Evolutionary conservation across 2,113 vertebrate species (phyloP).

Genomic region (Otocyon megalotis): DNA sequence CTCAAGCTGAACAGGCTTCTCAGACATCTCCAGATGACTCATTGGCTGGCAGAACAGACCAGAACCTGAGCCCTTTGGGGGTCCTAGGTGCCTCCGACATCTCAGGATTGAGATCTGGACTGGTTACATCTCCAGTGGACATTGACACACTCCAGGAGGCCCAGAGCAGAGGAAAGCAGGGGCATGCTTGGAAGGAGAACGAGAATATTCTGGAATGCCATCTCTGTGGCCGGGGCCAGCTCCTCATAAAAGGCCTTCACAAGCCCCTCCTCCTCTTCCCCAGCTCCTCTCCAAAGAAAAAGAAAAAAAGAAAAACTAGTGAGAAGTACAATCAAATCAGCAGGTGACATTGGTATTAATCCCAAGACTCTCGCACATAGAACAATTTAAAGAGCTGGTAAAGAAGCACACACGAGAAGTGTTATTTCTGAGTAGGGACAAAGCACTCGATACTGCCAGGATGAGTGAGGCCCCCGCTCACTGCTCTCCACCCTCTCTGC

Average conservation of each 20-base stretch:
- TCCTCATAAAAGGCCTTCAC: background rate
- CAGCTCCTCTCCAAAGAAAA: background rate
- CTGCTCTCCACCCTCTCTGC: background rate
- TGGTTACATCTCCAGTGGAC: background rate
- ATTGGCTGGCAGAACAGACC: background rate
- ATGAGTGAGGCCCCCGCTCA: background rate
- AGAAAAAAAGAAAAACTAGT: background rate
- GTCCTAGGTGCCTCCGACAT: background rate
- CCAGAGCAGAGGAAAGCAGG: background rate
- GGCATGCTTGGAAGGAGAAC: background rate
- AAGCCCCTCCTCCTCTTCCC: background rate
- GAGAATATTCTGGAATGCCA: background rate
- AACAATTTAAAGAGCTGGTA: conserved; percentile 15
- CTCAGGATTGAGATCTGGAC: background rate
- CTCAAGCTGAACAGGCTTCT: background rate
- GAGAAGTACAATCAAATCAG: conserved; percentile 63
- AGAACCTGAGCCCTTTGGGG: background rate
- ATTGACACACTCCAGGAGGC: background rate
- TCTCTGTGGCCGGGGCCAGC: background rate
- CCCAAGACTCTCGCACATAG: conserved; percentile 39
- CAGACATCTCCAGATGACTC: background rate
- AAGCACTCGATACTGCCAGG: conserved; percentile 17
- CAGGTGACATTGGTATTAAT: conserved; percentile 67
- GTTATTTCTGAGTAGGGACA: conserved; percentile 60
- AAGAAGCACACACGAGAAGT: background rate